phyloP scores from a whole-genome alignment of 2,888 invertebrate species.

The Agrotis segetum region DNA sequence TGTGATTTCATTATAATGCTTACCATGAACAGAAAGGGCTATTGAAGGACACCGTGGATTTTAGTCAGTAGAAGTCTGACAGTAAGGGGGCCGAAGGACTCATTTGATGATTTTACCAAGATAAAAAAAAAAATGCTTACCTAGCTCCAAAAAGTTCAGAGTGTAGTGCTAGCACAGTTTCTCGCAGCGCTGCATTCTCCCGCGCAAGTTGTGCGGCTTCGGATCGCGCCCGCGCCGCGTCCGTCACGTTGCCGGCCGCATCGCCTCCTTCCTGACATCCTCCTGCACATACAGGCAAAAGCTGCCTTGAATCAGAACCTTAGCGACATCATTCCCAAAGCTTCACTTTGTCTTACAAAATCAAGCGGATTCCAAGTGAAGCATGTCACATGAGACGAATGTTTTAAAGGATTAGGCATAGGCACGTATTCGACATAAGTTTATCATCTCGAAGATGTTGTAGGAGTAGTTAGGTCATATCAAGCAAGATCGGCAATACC shows the following conservation, averaged over 20 bases:
- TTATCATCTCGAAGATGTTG: constrained; percentile 7
- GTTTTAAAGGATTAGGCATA: constrained; percentile 25
- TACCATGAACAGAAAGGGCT: no score
- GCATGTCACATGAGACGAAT: constrained; percentile 9
- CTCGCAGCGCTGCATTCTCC: constrained; percentile 93
- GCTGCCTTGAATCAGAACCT: constrained; percentile 29
- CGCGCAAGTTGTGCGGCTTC: constrained; percentile 91
- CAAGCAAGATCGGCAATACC: not conserved
- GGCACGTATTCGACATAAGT: constrained; percentile 24
- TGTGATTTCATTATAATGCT: constrained; percentile 8
- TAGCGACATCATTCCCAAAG: constrained; percentile 3
- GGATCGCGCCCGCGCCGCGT: constrained; percentile 91
- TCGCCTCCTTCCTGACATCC: constrained; percentile 82
- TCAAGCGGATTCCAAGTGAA: not conserved
- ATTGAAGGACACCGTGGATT: no score
- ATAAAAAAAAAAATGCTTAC: no score
- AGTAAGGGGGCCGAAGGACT: no score
- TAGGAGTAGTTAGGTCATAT: constrained; percentile 8
- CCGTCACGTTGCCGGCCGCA: constrained; percentile 76
- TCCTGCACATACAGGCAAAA: constrained; percentile 65
- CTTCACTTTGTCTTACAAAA: no score
- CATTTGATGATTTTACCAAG: no score
- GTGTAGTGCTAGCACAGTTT: constrained; percentile 94
- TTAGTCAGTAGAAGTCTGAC: no score
- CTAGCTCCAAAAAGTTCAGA: constrained; percentile 96